A percentile compares a stretch with the other conserved stretches of the same genome.
phyloP scores from a whole-genome alignment of 2,888 invertebrate genomes.

The Lasioglossum vierecki region DNA sequence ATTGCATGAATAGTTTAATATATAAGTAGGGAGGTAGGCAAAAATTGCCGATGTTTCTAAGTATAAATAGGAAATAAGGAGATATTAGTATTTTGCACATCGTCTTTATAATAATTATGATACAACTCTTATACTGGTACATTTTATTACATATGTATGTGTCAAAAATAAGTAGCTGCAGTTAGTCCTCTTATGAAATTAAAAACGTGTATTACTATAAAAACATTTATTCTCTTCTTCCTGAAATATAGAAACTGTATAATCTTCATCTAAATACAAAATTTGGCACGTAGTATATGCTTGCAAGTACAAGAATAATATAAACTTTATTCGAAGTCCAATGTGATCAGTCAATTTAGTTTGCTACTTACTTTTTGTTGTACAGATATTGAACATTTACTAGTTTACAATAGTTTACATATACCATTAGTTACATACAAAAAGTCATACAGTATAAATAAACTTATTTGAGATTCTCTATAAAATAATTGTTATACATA shows the following conservation, averaged over 20 bases:
- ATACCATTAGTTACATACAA: constrained; percentile 20
- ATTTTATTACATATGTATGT: neutral
- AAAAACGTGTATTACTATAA: constrained; percentile 6
- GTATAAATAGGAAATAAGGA: neutral
- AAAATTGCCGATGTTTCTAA: too few relatives aligned
- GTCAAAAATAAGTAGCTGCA: constrained; percentile 21
- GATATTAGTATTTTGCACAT: neutral
- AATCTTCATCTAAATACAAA: constrained; percentile 27
- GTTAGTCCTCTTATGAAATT: neutral
- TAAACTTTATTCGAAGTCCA: constrained; percentile 24
- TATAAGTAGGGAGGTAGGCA: too few relatives aligned
- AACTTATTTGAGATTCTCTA: constrained; percentile 15
- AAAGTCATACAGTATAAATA: constrained; percentile 17
- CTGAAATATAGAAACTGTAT: constrained; percentile 14
- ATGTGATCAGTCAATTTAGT: constrained; percentile 38
- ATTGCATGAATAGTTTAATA: neutral
- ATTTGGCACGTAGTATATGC: constrained; percentile 62
- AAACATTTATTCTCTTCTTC: neutral
- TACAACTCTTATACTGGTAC: neutral
- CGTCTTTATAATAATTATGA: constrained; percentile 6
- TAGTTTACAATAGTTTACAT: constrained; percentile 9
- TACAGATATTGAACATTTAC: constrained; percentile 10
- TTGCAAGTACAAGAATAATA: constrained; percentile 37
- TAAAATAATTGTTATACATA: constrained; percentile 47
- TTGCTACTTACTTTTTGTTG: constrained; percentile 13